These are phyloP conservation scores for Drosophila fungiperda DNA, from an alignment of 2,888 invertebrate species.

Conservation along the genomic window DNA sequence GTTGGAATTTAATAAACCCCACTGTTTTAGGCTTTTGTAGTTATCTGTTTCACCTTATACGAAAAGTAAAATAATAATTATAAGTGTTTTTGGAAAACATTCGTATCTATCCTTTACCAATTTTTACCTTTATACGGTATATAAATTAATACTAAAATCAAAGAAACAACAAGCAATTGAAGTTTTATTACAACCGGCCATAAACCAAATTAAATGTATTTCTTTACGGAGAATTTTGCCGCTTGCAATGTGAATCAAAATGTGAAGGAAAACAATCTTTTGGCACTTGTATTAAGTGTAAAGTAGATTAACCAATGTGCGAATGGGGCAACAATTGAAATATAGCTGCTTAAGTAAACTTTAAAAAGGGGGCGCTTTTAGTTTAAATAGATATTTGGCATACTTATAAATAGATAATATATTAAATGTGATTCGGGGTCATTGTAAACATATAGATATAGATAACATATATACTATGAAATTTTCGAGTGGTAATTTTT, in stretches of 20 bases:
- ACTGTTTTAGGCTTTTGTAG: too few relatives aligned
- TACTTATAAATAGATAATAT: constrained; percentile 1
- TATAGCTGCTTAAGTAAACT: constrained; percentile 46
- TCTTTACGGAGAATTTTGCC: constrained; percentile 17
- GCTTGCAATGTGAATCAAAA: constrained; percentile 5
- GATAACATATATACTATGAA: not conserved
- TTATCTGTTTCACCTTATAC: too few relatives aligned
- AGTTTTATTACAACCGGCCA: constrained; percentile 44
- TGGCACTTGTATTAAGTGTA: not conserved
- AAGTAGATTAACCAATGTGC: constrained; percentile 8
- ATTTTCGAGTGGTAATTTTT: constrained; percentile 23
- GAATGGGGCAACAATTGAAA: constrained; percentile 26
- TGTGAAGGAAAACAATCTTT: constrained; percentile 11
- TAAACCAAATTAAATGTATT: constrained; percentile 52
- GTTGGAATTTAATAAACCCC: too few relatives aligned
- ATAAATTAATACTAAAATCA: constrained; percentile 11
- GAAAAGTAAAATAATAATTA: not conserved
- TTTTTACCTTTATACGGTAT: constrained; percentile 6
- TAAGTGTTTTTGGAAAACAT: not conserved
- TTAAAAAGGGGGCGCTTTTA: constrained; percentile 8
- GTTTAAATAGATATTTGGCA: not conserved
- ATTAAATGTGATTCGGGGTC: constrained; percentile 1
- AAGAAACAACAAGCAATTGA: constrained; percentile 29
- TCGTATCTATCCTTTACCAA: not conserved
- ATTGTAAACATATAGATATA: constrained; percentile 2